Base-by-base conservation (phyloP, 2,888 invertebrate species). In the Orthosia cruda region DNA sequence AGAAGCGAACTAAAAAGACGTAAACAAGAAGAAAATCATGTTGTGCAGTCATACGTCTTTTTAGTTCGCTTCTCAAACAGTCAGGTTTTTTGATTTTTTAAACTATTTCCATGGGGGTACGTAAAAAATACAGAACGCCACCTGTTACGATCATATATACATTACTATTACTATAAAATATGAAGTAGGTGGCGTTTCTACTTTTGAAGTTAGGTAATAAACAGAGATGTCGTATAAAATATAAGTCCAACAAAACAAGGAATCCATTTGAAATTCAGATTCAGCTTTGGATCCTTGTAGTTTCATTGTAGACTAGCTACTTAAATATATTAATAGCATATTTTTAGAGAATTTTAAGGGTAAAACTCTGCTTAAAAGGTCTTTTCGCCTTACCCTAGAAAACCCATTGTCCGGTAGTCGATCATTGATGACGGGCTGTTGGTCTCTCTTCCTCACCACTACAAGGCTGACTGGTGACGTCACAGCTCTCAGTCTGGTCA, bases 381-480 rank as follows among this genome's bases (percentile, higher is more conserved):
- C 0, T 12, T 4, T 45, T 50, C 1, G 47, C 0, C 75, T 79
- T 75, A 98, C 98, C 94, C 98, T 97, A 11, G 98, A 97, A 92
- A 98, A 97, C 89, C 88, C 88, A 55, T 73, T 61, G n/a, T 91
- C 93, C 9, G 75, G 76, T n/a, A 80, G 4, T 32, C 80, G 66
- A 23, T 89, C 89, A 62, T 76, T 76, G 20, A 77, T 72, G n/a
- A 66, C 76, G 13, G 26, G 49, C 3, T 88, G 86, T 2, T 89
- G 90, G 20, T 91, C 91, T 49, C 91, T 87, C 73, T 93, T 94
- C 55, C 98, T 93, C 47, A 98, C 99, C 90, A 98, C 98, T 20
- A 99, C 98, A 92, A 99, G 97, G 80, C 98, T 96, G 65, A 99
- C 99, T 85, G 98, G 97, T 87, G 98, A 97, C 57, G 98, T 98